Conservation (phyloP, 30 jellyfish, hydroid and myxozoan genomes). For the Mastigias papua region DNA sequence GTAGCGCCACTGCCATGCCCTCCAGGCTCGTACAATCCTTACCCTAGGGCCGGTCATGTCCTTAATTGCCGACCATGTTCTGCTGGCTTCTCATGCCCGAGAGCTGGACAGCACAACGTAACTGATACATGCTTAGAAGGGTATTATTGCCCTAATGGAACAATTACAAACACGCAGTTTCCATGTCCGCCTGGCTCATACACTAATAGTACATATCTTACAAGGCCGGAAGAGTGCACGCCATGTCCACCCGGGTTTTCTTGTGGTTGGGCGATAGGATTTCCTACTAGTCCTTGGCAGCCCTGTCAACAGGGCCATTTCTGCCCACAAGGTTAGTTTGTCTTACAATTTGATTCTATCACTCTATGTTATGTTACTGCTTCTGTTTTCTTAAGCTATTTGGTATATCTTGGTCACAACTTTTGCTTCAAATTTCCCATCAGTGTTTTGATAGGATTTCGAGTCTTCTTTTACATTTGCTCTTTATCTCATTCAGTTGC, state of each 20-base stretch:
- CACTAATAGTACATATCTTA: slow-evolving; percentile 84
- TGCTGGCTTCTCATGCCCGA: slow-evolving; percentile 94
- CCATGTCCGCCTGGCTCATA: slow-evolving; percentile 98
- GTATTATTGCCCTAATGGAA: slow-evolving; percentile 94
- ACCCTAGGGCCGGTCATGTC: slow-evolving; percentile 78
- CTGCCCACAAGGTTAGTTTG: slow-evolving; percentile 86
- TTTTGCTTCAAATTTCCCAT: neutral
- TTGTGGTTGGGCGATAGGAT: slow-evolving; percentile 97
- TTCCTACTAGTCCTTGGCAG: slow-evolving; percentile 88
- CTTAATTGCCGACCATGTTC: slow-evolving; percentile 90
- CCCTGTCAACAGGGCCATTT: slow-evolving; percentile 94
- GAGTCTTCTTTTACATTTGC: no score
- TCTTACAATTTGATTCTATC: no score
- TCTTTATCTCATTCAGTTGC: no score
- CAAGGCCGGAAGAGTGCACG: slow-evolving; percentile 90
- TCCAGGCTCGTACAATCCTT: slow-evolving; percentile 93
- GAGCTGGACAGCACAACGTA: slow-evolving; percentile 82
- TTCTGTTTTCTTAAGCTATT: neutral
- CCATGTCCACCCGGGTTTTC: slow-evolving; percentile 93
- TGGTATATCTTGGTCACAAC: neutral
- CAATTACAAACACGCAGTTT: slow-evolving; percentile 81
- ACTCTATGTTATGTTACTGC: neutral
- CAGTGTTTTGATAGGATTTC: no score
- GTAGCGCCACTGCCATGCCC: slow-evolving; percentile 95
- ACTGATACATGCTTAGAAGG: slow-evolving; percentile 85